Evolutionary conservation across 2,888 invertebrate genomes (phyloP).

Genomic region (Andrena marginata): DNA sequence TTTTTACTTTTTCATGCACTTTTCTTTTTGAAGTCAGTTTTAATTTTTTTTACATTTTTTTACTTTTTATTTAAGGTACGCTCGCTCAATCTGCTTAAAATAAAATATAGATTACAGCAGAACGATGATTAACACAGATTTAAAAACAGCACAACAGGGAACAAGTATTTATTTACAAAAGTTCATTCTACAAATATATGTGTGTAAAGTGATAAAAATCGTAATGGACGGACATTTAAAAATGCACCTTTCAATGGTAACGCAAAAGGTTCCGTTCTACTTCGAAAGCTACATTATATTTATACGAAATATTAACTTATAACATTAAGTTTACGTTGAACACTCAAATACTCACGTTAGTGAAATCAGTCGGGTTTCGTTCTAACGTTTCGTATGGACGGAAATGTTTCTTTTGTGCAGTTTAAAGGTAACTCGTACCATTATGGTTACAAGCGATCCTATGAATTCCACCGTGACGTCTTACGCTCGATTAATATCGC

Average conservation of each 20-base stretch:
- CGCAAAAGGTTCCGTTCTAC: background rate
- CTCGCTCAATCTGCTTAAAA: background rate
- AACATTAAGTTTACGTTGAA: background rate
- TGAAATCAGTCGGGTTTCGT: too few species aligned
- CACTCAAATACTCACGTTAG: too few species aligned
- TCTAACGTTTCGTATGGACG: too few species aligned
- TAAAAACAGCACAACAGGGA: background rate
- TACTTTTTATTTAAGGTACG: background rate
- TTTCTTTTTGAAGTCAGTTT: too few species aligned
- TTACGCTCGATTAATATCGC: too few species aligned
- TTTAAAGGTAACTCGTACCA: too few species aligned
- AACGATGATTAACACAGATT: background rate
- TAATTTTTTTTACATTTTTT: too few species aligned
- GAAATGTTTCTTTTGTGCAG: too few species aligned
- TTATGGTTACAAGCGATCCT: too few species aligned
- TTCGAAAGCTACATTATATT: background rate
- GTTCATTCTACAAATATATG: background rate
- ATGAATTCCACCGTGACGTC: too few species aligned
- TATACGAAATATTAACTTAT: background rate
- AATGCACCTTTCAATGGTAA: background rate
- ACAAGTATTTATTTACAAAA: conserved; percentile 35
- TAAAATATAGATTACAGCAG: background rate
- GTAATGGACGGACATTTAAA: background rate
- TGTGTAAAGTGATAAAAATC: too few species aligned
- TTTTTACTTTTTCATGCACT: too few species aligned